Base-by-base conservation (phyloP, 2,113 vertebrate species). In the Pyxicephalus adspersus region DNA sequence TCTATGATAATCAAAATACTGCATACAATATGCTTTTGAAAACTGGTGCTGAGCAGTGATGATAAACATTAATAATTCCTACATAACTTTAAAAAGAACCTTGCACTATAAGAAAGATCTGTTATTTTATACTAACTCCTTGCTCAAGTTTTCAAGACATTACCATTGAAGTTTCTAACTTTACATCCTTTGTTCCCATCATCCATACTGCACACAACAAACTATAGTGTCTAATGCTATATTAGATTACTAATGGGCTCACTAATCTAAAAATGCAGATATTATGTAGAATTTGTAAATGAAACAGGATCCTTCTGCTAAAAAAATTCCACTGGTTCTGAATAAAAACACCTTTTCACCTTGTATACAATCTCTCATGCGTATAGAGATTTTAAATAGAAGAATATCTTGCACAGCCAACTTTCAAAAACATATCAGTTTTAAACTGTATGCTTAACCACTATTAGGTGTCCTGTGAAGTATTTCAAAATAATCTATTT, bases 381-480 rank as follows among this genome's bases (percentile, higher is more conserved):
- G n/a, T 57, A 72, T 31, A 29, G 29, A 72, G 28, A 72, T 26
- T 31, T 20, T 57, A n/a, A 55, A 72, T 29, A 71, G 31, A 31
- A 54, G 28, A 73, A 58, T 54, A 73, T 73, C 19, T 57, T 58
- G 52, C 34, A 73, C 45, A 28, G 17, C 18, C 5, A 70, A 31
- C 67, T 52, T 71, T 17, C 26, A 16, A 58, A 7, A 29, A 58
- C 20, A 58, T 17, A 28, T 13, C 45, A 51, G 67, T 25, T 54
- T 38, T 9, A 34, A 34, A 34, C 28, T 15, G 28, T 60, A 9
- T 23, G 31, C 20, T 60, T 38, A 11, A 28, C 19, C 0, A 34
- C 57, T 28, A 73, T 73, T 73, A 57, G 50, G n/a, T 38, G 55
- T 25, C 60, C 71, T 74, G 29, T 60, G 28, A 74, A 74, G 51